These are phyloP conservation scores for Philaethria dido DNA, from an alignment of 2,888 invertebrate species.

Conservation along the genomic window DNA sequence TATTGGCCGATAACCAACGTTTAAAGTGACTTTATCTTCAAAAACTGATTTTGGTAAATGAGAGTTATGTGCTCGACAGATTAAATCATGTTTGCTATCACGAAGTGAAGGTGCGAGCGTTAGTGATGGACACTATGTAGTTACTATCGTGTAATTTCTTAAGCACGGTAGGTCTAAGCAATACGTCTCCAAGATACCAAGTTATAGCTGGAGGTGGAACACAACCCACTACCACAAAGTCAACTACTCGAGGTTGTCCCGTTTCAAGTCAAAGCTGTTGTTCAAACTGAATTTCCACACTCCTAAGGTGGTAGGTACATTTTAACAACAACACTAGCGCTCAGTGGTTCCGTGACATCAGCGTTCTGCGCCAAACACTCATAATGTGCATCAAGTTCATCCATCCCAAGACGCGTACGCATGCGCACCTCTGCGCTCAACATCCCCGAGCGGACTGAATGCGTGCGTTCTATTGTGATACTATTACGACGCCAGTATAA, in stretches of 20 bases:
- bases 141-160: slow-evolving; percentile 76
- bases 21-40: slow-evolving; percentile 61
- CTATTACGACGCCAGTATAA: slow-evolving; percentile 70
- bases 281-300: slow-evolving; percentile 69
- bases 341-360: slow-evolving; percentile 65
- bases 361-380: slow-evolving; percentile 68
- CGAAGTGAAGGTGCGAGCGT: slow-evolving; percentile 63
- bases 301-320: slow-evolving; percentile 69
- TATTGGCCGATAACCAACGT: slow-evolving; percentile 67
- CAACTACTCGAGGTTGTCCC: slow-evolving; percentile 69
- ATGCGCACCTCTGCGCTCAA: slow-evolving; percentile 56
- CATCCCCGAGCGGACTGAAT: slow-evolving; percentile 49
- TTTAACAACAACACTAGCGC: slow-evolving; percentile 59
- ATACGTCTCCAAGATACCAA: slow-evolving; percentile 64
- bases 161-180: slow-evolving; percentile 64
- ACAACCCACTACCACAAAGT: slow-evolving; percentile 73
- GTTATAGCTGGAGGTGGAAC: slow-evolving; percentile 66
- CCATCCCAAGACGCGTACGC: slow-evolving; percentile 55
- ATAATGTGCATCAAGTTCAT: slow-evolving; percentile 65
- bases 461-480: slow-evolving; percentile 52
- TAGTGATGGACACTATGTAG: slow-evolving; percentile 71
- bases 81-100: slow-evolving; percentile 57
- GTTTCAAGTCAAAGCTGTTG: slow-evolving; percentile 68
- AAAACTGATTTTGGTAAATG: slow-evolving; percentile 54
- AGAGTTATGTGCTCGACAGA: slow-evolving; percentile 63